Evolutionary conservation across 37 sponge, comb jelly and placozoan species (phyloP), one percentile per base, ranked within the genome.

Genomic region (Spongia lamella): DNA sequence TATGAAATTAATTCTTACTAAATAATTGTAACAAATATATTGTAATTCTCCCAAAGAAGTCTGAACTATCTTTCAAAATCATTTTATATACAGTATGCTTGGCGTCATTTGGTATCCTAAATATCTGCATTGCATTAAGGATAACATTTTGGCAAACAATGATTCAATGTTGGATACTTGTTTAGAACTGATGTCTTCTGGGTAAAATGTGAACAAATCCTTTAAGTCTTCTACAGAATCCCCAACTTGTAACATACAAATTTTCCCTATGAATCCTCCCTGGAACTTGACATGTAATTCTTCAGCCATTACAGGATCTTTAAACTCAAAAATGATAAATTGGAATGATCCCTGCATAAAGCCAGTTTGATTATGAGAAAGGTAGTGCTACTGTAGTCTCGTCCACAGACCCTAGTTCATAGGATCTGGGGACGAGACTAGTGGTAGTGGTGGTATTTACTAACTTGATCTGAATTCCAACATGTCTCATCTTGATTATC

Each of bases 391-490:
- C 62, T 21, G 11, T n/a, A 61, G 26, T 26, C 66, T n/a, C 66
- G 20, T 38, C 21, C 66, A 30, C 66, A 30, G 21, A 30, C 66
- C 21, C 66, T n/a, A 21, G 20, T 38, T n/a, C n/a, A n/a, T n/a
- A n/a, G n/a, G n/a, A n/a, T n/a, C n/a, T n/a, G n/a, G n/a, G n/a
- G n/a, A n/a, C n/a, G 38, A 30, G 13, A 61, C 63, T 22, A 24
- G 16, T 26, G 21, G 22, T 61, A 13, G 6, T 11, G 76, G 30
- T 11, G 50, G 25, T 53, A 5, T 34, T 16, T 22, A 19, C 60
- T 5, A 24, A 90, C 96, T 61, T 93, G 92, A 56, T 93, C 97
- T 24, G 95, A 94, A 60, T 94, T 97, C 98, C 98, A 97, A 58
- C 93, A 91, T 35, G 98, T 94, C 14, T 97, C 98, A 24, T 92